A percentile compares a stretch with the other conserved stretches of the same genome.
Evolutionary conservation across 1,140 invertebrate species (phyloP).

Genomic region (Temnothorax nylanderi): DNA sequence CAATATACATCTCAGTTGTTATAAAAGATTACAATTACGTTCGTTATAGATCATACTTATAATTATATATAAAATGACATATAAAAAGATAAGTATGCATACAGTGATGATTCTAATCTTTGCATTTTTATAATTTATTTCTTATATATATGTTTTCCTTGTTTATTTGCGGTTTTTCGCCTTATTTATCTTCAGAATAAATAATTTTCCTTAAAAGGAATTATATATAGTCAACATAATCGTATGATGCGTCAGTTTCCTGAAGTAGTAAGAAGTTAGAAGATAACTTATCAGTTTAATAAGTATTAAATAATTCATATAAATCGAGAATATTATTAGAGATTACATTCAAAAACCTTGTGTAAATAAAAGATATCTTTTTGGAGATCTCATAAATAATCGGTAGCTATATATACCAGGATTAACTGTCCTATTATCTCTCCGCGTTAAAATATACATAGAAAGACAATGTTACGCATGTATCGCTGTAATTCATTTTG

Average conservation of each 20-base stretch:
- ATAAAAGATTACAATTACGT: neutral
- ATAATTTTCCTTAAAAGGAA: too few relatives aligned
- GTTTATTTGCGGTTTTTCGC: too few relatives aligned
- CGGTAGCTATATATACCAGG: neutral
- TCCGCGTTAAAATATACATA: neutral
- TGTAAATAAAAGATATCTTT: neutral
- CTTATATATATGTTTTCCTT: too few relatives aligned
- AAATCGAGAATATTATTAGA: neutral
- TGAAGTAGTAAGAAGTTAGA: too few relatives aligned
- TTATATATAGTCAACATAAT: too few relatives aligned
- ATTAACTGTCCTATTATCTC: slow-evolving; percentile 6
- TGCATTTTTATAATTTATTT: too few relatives aligned
- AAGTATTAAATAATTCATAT: neutral
- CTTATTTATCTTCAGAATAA: too few relatives aligned
- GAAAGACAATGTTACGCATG: neutral
- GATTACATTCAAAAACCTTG: neutral
- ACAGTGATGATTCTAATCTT: too few relatives aligned
- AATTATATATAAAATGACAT: neutral
- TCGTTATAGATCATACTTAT: too few relatives aligned
- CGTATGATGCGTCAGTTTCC: too few relatives aligned
- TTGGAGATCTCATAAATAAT: neutral
- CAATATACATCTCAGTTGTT: neutral
- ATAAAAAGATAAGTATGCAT: too few relatives aligned
- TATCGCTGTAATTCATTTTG: neutral
- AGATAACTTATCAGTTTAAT: neutral